Percentiles rank a stretch among this genome's conserved stretches.
These are phyloP conservation scores for Caenorhabditis sp. DNA, from an alignment of 2,888 invertebrate genomes.

Conservation along the genomic window DNA sequence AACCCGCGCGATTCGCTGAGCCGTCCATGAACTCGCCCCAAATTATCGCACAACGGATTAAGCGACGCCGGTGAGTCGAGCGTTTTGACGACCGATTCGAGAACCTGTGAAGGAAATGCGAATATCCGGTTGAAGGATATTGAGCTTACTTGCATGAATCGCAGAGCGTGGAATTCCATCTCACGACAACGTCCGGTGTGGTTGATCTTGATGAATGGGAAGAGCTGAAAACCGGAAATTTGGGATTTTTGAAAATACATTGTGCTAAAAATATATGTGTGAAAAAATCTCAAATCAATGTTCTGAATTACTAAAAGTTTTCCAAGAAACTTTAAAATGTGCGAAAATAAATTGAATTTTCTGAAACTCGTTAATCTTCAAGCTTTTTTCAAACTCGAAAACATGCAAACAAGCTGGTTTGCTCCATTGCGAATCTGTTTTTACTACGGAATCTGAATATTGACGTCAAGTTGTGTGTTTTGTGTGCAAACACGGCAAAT, in stretches of 20 bases:
- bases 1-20: slow-evolving; percentile 52
- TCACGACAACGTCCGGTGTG: slow-evolving; percentile 43
- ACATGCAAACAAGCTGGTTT: no score
- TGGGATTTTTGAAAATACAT: neutral
- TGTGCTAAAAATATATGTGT: neutral
- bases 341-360: no score
- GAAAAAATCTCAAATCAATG: no score
- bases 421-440: no score
- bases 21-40: slow-evolving; percentile 56
- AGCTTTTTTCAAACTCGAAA: no score
- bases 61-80: slow-evolving; percentile 52
- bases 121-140: neutral
- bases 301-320: no score
- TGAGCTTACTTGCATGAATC: slow-evolving; percentile 57
- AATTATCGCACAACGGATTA: slow-evolving; percentile 57
- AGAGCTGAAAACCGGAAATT: slow-evolving; percentile 45
- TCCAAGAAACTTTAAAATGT: no score
- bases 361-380: no score
- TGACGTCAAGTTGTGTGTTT: no score
- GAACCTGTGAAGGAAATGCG: slow-evolving; percentile 39
- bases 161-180: slow-evolving; percentile 57
- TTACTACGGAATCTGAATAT: no score
- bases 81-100: slow-evolving; percentile 55
- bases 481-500: no score
- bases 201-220: slow-evolving; percentile 57